phyloP scores from a whole-genome alignment of 2,113 vertebrate genomes.

The Ceyx margarethae region DNA sequence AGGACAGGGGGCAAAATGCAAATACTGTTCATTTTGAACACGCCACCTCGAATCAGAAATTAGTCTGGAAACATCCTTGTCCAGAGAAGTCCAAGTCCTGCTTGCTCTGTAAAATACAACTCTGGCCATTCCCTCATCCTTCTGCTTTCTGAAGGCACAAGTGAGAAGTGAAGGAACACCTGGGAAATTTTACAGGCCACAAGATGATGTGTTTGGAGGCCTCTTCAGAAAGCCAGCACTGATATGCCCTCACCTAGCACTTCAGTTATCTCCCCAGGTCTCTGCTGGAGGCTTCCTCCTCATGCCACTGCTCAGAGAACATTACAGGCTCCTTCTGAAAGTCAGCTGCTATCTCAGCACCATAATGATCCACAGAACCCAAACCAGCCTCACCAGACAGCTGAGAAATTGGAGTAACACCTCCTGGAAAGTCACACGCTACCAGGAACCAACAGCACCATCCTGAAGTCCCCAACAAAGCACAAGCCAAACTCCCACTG shows the following conservation, averaged over 20 bases:
- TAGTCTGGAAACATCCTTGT: not conserved
- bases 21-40: not conserved
- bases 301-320: not conserved
- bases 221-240: not conserved
- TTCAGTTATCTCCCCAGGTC: not conserved
- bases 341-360: not conserved
- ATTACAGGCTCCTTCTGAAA: not conserved
- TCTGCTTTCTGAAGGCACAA: not conserved
- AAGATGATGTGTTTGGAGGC: rapidly evolving
- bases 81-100: not conserved
- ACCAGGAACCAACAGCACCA: not conserved
- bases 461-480: not conserved
- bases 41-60: not conserved
- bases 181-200: not conserved
- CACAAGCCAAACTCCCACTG: not conserved
- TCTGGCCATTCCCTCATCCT: not conserved
- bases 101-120: not conserved
- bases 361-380: not conserved
- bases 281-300: rapidly evolving
- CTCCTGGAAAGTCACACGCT: not conserved
- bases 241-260: not conserved
- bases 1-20: not conserved
- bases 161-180: not conserved
- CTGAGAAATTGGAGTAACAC: not conserved
- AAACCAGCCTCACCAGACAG: not conserved